phyloP scores from a whole-genome alignment of 2,113 vertebrate genomes.

The Cryptomyrus ogoouensis region DNA sequence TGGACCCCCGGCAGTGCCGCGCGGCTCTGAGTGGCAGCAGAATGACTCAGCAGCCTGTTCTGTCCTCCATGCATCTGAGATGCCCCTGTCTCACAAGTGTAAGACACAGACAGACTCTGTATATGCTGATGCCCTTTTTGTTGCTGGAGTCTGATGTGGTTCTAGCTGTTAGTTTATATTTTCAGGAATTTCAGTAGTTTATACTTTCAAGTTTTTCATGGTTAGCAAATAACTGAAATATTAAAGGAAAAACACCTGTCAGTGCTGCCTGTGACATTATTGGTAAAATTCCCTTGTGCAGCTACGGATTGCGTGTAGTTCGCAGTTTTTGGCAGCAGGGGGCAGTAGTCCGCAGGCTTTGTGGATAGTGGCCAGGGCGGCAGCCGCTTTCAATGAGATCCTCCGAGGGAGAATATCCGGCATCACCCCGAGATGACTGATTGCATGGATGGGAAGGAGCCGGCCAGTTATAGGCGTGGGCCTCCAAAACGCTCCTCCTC shows the following conservation, averaged over 20 bases:
- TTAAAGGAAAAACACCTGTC: background rate
- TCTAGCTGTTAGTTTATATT: background rate
- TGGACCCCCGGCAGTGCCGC: background rate
- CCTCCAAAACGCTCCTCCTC: background rate
- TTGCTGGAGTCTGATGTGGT: background rate
- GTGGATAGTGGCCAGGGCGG: background rate
- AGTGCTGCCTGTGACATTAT: background rate
- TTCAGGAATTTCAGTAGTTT: background rate
- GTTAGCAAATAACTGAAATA: background rate
- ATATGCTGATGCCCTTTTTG: background rate
- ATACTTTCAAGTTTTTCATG: background rate
- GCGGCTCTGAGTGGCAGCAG: slow-evolving; percentile 8
- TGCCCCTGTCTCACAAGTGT: background rate
- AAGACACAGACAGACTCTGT: background rate
- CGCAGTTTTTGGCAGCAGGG: background rate
- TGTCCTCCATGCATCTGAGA: slow-evolving; percentile 19
- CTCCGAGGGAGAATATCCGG: background rate
- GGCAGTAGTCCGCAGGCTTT: slow-evolving; percentile 20
- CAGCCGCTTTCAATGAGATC: slow-evolving; percentile 7
- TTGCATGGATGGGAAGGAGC: slow-evolving; percentile 1
- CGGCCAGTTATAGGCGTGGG: background rate
- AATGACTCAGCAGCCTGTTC: slow-evolving; percentile 34
- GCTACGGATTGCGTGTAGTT: background rate
- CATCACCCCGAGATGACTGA: background rate
- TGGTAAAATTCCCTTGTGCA: background rate